Percentiles rank a stretch among this genome's conserved stretches.
These are phyloP conservation scores for Protobothrops mucrosquamatus DNA, from an alignment of 2,113 vertebrate genomes.

Conservation along the genomic window DNA sequence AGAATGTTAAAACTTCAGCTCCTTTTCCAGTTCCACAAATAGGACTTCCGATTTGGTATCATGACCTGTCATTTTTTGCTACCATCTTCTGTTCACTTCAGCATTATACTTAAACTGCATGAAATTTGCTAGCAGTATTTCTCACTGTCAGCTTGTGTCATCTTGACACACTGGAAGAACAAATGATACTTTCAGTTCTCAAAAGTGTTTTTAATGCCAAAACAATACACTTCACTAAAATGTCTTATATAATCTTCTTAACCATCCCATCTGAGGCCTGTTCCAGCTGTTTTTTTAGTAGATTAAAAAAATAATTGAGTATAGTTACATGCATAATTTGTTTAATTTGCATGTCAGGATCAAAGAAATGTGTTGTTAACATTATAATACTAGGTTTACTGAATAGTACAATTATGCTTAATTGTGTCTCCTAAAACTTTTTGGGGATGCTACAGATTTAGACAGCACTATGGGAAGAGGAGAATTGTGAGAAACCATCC, in stretches of 20 bases:
- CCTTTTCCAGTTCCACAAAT: neutral
- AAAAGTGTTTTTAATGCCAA: neutral
- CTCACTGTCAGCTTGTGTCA: neutral
- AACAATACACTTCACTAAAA: conserved; percentile 19
- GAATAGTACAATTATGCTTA: neutral
- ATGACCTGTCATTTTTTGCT: neutral
- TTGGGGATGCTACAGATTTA: neutral
- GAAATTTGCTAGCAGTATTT: neutral
- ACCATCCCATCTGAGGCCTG: neutral
- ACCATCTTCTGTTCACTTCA: neutral
- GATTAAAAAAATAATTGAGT: neutral
- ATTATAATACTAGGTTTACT: neutral
- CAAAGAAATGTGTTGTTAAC: neutral
- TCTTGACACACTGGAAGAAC: neutral
- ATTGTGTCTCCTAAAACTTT: neutral
- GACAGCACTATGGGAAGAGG: neutral
- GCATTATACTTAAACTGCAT: neutral
- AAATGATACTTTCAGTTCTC: neutral
- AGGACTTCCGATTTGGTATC: conserved; percentile 8
- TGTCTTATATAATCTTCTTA: neutral
- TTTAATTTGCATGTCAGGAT: conserved; percentile 19
- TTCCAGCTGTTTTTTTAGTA: neutral
- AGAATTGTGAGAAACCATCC: neutral
- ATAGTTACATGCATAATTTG: neutral
- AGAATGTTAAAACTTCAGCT: neutral